phyloP scores from a whole-genome alignment of 2,113 vertebrate genomes.

The Rhodinocichla rosea region DNA sequence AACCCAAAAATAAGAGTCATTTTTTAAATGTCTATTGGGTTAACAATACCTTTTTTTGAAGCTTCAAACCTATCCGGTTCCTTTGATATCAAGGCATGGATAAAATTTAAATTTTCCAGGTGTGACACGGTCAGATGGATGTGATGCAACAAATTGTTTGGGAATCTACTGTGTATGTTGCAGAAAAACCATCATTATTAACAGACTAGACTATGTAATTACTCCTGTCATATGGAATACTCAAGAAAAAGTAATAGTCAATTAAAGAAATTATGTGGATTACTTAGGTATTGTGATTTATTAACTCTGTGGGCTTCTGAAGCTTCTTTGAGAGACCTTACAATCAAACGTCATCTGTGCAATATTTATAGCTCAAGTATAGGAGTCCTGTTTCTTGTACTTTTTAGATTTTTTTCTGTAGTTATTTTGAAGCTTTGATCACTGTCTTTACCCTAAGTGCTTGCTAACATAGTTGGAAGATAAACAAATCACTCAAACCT shows the following conservation, averaged over 20 bases:
- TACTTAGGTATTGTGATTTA: background rate
- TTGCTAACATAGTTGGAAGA: background rate
- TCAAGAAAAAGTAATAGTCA: background rate
- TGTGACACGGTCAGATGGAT: background rate
- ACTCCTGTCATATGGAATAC: fast-evolving
- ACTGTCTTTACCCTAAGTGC: background rate
- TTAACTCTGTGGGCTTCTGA: background rate
- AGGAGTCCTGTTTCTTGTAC: background rate
- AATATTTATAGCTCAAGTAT: background rate
- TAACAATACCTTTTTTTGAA: background rate
- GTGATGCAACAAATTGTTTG: too few species aligned
- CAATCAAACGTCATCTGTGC: background rate
- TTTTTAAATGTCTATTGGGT: background rate
- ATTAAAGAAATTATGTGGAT: background rate
- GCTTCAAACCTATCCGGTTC: background rate
- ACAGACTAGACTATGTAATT: background rate
- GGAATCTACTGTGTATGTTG: background rate
- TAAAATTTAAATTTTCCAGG: background rate
- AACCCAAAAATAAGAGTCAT: background rate
- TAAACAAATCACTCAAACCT: background rate
- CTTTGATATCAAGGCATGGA: background rate
- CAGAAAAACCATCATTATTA: background rate
- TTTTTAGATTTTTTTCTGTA: background rate
- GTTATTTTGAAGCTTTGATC: background rate
- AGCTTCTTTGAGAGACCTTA: background rate